A percentile compares a stretch with the other conserved stretches of the same genome.
These are phyloP conservation scores for Sarcophilus harrisii DNA, from an alignment of 2,797 vertebrate genomes.

Conservation along the genomic window DNA sequence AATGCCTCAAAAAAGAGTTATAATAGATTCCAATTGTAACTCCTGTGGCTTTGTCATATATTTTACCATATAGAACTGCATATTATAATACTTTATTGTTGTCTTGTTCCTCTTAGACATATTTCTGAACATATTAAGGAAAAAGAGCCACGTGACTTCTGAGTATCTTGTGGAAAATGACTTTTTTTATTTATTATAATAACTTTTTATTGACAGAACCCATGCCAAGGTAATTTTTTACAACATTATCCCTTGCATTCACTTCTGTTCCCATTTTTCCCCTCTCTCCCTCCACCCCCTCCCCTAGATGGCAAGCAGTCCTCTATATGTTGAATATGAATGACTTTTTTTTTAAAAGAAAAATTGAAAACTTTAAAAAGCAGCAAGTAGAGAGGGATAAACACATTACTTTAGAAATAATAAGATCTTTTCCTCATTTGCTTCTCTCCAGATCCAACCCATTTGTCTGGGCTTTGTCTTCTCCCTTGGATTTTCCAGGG, in stretches of 20 bases:
- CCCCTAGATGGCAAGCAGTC: too few species aligned
- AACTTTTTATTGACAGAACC: too few species aligned
- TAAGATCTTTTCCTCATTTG: slow-evolving; percentile 40
- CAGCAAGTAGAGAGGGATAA: background rate
- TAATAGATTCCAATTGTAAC: background rate
- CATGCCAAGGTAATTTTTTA: too few species aligned
- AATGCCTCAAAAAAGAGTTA: background rate
- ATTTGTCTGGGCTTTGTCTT: background rate
- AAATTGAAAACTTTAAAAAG: background rate
- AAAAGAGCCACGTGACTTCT: background rate
- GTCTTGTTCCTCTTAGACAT: background rate
- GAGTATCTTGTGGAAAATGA: background rate
- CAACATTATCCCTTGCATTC: too few species aligned
- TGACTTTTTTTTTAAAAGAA: background rate
- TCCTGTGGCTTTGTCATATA: background rate
- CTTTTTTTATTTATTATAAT: too few species aligned
- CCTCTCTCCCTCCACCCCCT: too few species aligned
- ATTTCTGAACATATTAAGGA: background rate
- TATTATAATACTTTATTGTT: background rate
- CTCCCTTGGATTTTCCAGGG: background rate
- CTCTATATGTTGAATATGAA: too few species aligned
- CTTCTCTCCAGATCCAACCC: slow-evolving; percentile 4
- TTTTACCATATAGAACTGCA: background rate
- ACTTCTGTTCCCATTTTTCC: too few species aligned
- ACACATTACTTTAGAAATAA: background rate